Conservation (phyloP, 2,113 vertebrate species). For the Piaya cayana region DNA sequence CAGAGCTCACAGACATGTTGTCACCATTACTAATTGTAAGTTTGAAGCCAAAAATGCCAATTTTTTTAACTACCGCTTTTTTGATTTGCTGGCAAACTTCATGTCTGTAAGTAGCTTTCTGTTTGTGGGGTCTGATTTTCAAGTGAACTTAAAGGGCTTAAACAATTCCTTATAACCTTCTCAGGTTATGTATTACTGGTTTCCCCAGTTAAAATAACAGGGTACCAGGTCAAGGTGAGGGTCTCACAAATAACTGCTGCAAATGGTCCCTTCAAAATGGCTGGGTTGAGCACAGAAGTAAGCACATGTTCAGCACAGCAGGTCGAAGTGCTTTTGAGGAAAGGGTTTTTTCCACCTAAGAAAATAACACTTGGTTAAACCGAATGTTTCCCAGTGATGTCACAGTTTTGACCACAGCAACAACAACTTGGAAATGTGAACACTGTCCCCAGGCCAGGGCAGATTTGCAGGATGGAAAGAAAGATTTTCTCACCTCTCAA, state of each 20-base stretch:
- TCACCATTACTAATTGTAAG: neutral
- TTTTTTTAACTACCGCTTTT: neutral
- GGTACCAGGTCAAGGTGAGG: neutral
- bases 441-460: fast-evolving
- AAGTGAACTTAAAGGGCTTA: neutral
- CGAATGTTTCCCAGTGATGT: neutral
- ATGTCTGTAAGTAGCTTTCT: neutral
- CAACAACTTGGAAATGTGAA: neutral
- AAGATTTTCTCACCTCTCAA: neutral
- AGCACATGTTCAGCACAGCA: fast-evolving
- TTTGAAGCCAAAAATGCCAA: neutral
- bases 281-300: neutral
- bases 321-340: neutral
- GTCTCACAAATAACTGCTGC: fast-evolving
- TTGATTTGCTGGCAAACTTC: neutral
- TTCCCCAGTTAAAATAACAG: neutral
- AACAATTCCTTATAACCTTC: neutral
- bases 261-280: neutral
- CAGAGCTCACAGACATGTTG: neutral
- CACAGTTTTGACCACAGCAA: neutral
- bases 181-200: neutral
- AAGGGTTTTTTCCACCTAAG: neutral
- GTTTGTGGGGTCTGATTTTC: neutral
- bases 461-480: fast-evolving
- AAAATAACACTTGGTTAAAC: neutral